Percentiles rank a stretch among this genome's conserved stretches.
phyloP scores from a whole-genome alignment of 2,888 invertebrate species.

The Eristalis arbustorum region DNA sequence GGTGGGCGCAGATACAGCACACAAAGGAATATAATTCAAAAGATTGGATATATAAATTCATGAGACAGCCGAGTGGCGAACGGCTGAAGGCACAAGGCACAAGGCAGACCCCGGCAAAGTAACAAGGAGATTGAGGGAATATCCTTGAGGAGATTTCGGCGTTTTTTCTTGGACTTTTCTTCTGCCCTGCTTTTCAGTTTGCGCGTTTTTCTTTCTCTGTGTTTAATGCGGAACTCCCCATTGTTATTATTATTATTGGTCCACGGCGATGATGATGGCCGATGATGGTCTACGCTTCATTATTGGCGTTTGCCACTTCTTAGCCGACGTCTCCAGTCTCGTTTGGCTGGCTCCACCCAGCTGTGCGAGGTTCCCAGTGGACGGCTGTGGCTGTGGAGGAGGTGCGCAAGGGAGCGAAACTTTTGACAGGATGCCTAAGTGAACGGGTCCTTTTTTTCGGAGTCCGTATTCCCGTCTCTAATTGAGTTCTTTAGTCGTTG shows the following conservation, averaged over 20 bases:
- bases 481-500: constrained; percentile 27
- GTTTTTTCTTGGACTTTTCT: not conserved
- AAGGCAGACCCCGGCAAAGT: not conserved
- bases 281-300: not conserved
- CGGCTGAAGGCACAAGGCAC: not conserved
- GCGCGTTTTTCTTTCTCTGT: not conserved
- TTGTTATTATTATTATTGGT: constrained; percentile 45
- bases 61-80: constrained; percentile 6
- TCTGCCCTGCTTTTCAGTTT: not conserved
- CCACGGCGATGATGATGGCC: constrained; percentile 4
- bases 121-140: constrained; percentile 36
- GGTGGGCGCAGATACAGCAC: not conserved
- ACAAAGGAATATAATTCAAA: constrained; percentile 46
- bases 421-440: constrained; percentile 32
- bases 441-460: constrained; percentile 16
- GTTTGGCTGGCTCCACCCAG: not conserved
- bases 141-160: not conserved
- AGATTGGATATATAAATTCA: constrained; percentile 50
- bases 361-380: not conserved
- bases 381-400: not conserved
- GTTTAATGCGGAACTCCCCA: constrained; percentile 16
- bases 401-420: not conserved
- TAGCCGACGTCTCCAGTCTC: not conserved
- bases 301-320: constrained; percentile 18
- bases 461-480: constrained; percentile 52